A percentile compares a stretch with the other conserved stretches of the same genome.
Conservation (phyloP, 2,888 invertebrate genomes). For the Anticlea derivata region DNA sequence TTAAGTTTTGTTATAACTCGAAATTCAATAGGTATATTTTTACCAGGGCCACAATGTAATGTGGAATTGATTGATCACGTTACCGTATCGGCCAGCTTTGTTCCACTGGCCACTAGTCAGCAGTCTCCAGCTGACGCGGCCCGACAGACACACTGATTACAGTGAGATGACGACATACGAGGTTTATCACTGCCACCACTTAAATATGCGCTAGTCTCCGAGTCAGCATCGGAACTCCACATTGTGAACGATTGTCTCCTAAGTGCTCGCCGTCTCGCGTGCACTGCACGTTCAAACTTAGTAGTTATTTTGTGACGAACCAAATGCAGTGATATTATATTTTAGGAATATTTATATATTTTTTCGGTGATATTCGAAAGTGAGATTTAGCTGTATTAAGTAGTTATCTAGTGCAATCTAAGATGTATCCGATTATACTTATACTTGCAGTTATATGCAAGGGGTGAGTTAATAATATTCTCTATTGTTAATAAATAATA, state of each 20-base stretch:
- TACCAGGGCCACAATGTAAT: too few relatives aligned
- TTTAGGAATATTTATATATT: constrained; percentile 16
- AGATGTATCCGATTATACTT: constrained; percentile 30
- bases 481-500: too few relatives aligned
- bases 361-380: constrained; percentile 25
- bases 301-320: constrained; percentile 15
- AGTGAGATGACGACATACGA: constrained; percentile 31
- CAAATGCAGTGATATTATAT: constrained; percentile 30
- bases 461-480: constrained; percentile 29
- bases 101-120: not conserved
- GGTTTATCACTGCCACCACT: constrained; percentile 34
- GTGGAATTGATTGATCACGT: not conserved
- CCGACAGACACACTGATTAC: constrained; percentile 13
- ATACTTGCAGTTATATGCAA: constrained; percentile 32
- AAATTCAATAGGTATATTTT: too few relatives aligned
- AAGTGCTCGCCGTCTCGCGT: constrained; percentile 30
- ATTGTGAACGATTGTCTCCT: constrained; percentile 24
- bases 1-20: too few relatives aligned
- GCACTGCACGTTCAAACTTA: constrained; percentile 31
- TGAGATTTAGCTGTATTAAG: constrained; percentile 28
- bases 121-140: constrained; percentile 3
- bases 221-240: constrained; percentile 12
- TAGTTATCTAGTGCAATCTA: constrained; percentile 28
- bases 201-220: constrained; percentile 29
- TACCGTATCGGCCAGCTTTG: not conserved